Conservation (phyloP, 2,888 invertebrate genomes). For the Lasioglossum marginatum region DNA sequence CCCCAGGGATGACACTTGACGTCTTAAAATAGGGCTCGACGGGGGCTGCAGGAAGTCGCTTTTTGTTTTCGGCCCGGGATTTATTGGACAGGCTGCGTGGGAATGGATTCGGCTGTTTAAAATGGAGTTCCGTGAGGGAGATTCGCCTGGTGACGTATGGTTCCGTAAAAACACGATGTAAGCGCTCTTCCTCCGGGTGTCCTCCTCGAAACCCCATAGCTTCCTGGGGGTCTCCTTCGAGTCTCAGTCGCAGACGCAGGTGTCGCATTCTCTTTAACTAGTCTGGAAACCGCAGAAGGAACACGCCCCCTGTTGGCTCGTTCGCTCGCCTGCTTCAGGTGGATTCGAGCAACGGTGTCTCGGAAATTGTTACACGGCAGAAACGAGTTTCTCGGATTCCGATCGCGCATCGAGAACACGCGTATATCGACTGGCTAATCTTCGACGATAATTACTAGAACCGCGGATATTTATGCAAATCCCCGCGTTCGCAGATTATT, state of each 20-base stretch:
- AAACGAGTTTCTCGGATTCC: background rate
- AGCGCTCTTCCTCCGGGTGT: slow-evolving; percentile 2
- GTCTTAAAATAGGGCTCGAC: slow-evolving; percentile 51
- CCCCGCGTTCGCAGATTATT: background rate
- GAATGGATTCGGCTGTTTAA: slow-evolving; percentile 35
- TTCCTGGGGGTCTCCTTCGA: background rate
- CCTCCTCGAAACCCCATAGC: background rate
- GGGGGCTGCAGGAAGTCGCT: slow-evolving; percentile 46
- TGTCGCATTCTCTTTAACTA: slow-evolving; percentile 1
- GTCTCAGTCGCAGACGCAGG: background rate
- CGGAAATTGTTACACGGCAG: background rate
- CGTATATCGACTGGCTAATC: background rate
- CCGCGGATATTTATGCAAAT: background rate
- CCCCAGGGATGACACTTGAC: slow-evolving; percentile 49
- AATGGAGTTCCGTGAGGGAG: slow-evolving; percentile 36
- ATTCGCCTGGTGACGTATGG: slow-evolving; percentile 25
- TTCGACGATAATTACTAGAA: background rate
- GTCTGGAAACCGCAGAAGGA: background rate
- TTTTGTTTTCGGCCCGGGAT: slow-evolving; percentile 49
- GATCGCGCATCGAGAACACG: background rate
- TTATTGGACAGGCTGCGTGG: slow-evolving; percentile 45
- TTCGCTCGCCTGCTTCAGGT: background rate
- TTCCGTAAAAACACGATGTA: slow-evolving; percentile 12
- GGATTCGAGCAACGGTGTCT: background rate
- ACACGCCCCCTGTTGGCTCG: background rate